A percentile compares a stretch with the other conserved stretches of the same genome.
Conservation (phyloP, 1,140 invertebrate species). For the Caenorhabditis brenneri region DNA sequence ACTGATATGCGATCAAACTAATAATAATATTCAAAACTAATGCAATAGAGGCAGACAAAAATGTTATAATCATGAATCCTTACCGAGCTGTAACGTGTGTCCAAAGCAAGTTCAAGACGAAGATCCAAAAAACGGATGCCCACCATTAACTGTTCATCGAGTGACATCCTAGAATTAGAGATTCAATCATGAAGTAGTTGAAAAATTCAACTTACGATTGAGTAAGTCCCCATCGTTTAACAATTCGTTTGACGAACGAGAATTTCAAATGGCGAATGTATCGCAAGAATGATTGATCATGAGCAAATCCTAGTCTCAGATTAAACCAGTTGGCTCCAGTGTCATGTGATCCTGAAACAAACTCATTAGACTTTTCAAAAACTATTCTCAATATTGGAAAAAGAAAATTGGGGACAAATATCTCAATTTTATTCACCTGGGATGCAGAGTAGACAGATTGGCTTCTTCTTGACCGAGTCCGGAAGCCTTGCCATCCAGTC, state of each 20-base stretch:
- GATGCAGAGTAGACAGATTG: background rate
- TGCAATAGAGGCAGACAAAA: background rate
- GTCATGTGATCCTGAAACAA: background rate
- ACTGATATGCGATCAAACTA: background rate
- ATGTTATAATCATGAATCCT: background rate
- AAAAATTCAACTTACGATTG: background rate
- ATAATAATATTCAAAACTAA: background rate
- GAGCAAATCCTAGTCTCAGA: background rate
- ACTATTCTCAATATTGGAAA: too few relatives aligned
- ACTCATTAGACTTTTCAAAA: background rate
- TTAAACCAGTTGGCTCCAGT: constrained; percentile 10
- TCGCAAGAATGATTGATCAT: constrained; percentile 1
- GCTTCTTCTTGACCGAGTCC: background rate
- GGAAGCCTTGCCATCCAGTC: constrained; percentile 31
- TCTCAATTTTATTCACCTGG: background rate
- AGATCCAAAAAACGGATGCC: constrained; percentile 6
- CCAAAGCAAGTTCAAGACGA: background rate
- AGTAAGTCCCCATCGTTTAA: constrained; percentile 22
- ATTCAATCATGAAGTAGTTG: too few relatives aligned
- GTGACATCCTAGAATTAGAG: background rate
- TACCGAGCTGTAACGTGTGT: background rate
- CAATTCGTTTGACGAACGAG: background rate
- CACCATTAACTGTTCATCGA: background rate
- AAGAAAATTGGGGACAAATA: too few relatives aligned
- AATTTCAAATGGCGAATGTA: background rate